Base-by-base conservation (phyloP, 2,888 invertebrate genomes). In the Cynaeus angustus region DNA sequence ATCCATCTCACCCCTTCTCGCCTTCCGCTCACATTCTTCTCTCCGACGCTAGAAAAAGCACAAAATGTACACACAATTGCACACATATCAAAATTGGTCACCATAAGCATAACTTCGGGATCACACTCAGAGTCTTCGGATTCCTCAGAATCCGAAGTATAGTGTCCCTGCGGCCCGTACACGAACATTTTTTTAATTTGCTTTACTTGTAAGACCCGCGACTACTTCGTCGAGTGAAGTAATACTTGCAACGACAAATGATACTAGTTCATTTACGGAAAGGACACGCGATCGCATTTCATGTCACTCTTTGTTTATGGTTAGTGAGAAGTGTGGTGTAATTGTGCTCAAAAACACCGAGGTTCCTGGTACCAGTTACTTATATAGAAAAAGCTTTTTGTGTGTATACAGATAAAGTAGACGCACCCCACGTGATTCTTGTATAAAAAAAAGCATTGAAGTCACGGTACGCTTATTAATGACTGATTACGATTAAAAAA, bases 1-100 rank as follows among this genome's bases (percentile, higher is more conserved):
- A 86, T 96, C 96, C 93, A 96, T 96, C 85, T 96, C 96, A 86
- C 95, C 96, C 67, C 96, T 88, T 66, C 96, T 89, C 9, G 95
- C 95, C 82, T 95, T 95, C 78, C 95, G 89, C 87, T 95, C 95
- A 91, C 95, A 95, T 94, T 95, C 95, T 91, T 95, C 95, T 71
- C 95, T 89, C 71, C 95, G 88, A 75, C 90, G 88, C 92, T 92
- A 83, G 9, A 80, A 81, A 38, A 59, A 30, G n/a, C n/a, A n/a
- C n/a, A n/a, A n/a, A n/a, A n/a, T n/a, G n/a, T n/a, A n/a, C n/a
- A n/a, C n/a, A n/a, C n/a, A n/a, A n/a, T n/a, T n/a, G n/a, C n/a
- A n/a, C n/a, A n/a, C n/a, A n/a, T n/a, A n/a, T n/a, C n/a, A n/a
- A n/a, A n/a, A n/a, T n/a, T n/a, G n/a, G n/a, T 21, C 21, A 82